These are phyloP conservation scores for Salvelinus namaycush DNA, from an alignment of 2,113 vertebrate species.

Conservation along the genomic window DNA sequence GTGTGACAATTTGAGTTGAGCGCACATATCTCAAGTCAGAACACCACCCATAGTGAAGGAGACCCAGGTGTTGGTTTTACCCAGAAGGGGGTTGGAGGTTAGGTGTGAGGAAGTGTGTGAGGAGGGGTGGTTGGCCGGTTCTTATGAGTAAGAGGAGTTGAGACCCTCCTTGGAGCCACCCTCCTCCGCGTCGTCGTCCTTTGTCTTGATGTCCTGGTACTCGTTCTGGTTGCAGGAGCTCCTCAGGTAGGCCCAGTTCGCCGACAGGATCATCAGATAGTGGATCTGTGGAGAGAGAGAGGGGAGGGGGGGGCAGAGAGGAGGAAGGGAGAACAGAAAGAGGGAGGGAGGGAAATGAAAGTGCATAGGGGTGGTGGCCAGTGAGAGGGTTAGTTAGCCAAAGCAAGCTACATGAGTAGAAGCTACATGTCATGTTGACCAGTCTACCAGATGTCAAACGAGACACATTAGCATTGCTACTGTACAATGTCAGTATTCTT, in stretches of 20 bases:
- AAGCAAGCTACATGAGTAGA: constrained; percentile 81
- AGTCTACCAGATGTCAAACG: neutral
- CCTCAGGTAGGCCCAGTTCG: constrained; percentile 99
- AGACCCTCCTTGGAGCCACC: constrained; percentile 99
- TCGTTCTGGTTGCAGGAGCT: constrained; percentile 95
- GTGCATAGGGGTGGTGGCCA: constrained; percentile 74
- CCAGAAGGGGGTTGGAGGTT: constrained; percentile 27
- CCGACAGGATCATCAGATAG: constrained; percentile 98
- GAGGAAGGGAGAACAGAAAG: constrained; percentile 55
- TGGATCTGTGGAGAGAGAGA: constrained; percentile 92
- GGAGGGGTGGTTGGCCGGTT: constrained; percentile 37
- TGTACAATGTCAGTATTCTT: neutral
- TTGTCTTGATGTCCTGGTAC: constrained; percentile 99
- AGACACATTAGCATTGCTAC: neutral
- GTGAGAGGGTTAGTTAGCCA: constrained; percentile 85
- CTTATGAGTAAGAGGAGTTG: constrained; percentile 99
- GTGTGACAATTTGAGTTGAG: too few relatives aligned
- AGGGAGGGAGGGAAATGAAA: neutral
- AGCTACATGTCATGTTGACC: constrained; percentile 42
- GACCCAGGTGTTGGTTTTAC: constrained; percentile 51
- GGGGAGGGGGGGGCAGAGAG: constrained; percentile 51
- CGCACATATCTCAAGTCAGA: too few relatives aligned
- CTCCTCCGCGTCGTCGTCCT: constrained; percentile 97
- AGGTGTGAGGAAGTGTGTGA: constrained; percentile 58
- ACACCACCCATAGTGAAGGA: constrained; percentile 39